Conservation (phyloP, 1,140 invertebrate species). For the Platyscapa corneri region DNA sequence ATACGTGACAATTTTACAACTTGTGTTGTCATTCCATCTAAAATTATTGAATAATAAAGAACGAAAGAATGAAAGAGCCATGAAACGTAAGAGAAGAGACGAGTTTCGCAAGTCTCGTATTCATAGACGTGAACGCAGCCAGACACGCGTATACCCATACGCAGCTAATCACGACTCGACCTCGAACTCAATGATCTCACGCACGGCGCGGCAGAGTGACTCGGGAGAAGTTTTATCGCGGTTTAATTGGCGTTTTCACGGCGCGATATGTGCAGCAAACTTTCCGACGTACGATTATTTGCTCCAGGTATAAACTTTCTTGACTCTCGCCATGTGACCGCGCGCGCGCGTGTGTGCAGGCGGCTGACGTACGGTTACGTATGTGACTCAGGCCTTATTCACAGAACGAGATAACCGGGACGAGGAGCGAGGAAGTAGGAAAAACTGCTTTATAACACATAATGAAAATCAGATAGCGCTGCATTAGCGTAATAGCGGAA, state of each 20-base stretch:
- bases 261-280: background rate
- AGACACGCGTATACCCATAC: background rate
- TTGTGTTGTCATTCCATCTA: background rate
- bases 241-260: constrained; percentile 42
- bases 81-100: background rate
- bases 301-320: background rate
- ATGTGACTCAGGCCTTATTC: background rate
- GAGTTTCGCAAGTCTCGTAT: constrained; percentile 1
- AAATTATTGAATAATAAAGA: constrained; percentile 12
- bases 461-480: background rate
- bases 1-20: constrained; percentile 8
- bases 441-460: background rate
- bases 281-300: background rate
- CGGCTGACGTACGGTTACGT: background rate
- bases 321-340: background rate
- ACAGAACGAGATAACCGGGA: background rate
- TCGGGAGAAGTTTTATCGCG: constrained; percentile 26
- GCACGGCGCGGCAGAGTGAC: background rate
- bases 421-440: background rate
- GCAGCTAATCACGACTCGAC: constrained; percentile 36
- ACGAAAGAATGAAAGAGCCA: background rate
- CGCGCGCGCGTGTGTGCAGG: background rate
- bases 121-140: background rate
- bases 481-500: background rate
- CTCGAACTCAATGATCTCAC: constrained; percentile 55